phyloP scores from a whole-genome alignment of 35 echinoderm and acorn worm species.

The Nesometra sesokonis region DNA sequence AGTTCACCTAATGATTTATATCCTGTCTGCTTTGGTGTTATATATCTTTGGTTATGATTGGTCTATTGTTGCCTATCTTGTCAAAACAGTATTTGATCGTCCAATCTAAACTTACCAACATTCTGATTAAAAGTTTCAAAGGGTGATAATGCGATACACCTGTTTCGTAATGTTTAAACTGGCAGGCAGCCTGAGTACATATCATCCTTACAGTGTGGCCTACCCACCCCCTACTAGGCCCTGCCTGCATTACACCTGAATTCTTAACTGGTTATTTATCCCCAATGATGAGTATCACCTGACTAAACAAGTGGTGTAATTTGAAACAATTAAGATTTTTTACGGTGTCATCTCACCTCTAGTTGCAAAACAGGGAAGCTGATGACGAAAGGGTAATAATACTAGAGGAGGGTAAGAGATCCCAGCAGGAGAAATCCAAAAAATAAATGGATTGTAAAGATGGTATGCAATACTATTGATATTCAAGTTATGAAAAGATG shows the following conservation, averaged over 20 bases:
- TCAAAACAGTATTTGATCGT: not conserved
- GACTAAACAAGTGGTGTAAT: not conserved
- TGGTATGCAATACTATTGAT: too few relatives aligned
- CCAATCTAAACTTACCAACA: not conserved
- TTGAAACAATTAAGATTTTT: not conserved
- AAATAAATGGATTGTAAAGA: too few relatives aligned
- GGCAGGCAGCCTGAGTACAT: not conserved
- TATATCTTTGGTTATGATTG: not conserved
- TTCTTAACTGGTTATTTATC: not conserved
- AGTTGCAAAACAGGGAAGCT: not conserved
- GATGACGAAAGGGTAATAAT: not conserved
- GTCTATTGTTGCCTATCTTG: not conserved
- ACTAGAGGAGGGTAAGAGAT: not conserved
- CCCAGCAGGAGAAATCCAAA: not conserved
- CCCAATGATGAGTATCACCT: not conserved
- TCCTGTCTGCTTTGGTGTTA: not conserved
- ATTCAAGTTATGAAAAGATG: too few relatives aligned
- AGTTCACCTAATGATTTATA: not conserved
- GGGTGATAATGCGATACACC: not conserved
- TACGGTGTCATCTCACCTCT: not conserved
- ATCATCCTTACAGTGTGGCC: not conserved
- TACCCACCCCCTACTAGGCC: not conserved
- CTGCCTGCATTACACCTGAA: not conserved
- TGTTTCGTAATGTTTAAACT: not conserved
- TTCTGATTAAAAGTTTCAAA: not conserved